These are phyloP conservation scores for Mycetomoellerius zeteki DNA, from an alignment of 1,140 invertebrate species.

Conservation along the genomic window DNA sequence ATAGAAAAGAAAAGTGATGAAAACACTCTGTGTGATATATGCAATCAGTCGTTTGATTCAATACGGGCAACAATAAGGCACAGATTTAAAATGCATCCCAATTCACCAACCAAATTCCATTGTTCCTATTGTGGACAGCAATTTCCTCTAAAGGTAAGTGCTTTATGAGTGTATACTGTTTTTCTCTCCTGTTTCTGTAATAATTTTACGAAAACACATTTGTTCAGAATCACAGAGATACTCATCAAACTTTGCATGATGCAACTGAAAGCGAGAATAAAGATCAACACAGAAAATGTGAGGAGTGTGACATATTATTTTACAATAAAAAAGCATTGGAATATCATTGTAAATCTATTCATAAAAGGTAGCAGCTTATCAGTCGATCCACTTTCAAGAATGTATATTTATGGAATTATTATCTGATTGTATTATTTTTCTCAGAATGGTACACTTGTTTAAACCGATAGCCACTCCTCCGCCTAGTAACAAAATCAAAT, in stretches of 20 bases:
- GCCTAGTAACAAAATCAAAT: slow-evolving; percentile 88
- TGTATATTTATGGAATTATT: slow-evolving; percentile 21
- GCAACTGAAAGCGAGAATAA: slow-evolving; percentile 80
- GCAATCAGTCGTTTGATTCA: slow-evolving; percentile 88
- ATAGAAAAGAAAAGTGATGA: slow-evolving; percentile 71
- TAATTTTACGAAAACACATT: slow-evolving; percentile 30
- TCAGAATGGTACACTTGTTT: slow-evolving; percentile 86
- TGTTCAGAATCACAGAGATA: slow-evolving; percentile 88
- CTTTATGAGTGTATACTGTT: not conserved
- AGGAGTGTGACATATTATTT: slow-evolving; percentile 88
- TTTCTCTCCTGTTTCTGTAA: not conserved
- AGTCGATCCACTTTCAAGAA: not conserved
- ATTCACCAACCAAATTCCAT: slow-evolving; percentile 89
- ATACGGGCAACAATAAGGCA: slow-evolving; percentile 90
- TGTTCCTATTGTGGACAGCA: slow-evolving; percentile 90
- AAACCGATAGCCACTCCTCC: slow-evolving; percentile 87
- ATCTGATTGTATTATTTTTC: slow-evolving; percentile 63
- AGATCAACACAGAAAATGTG: slow-evolving; percentile 86
- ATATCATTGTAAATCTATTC: slow-evolving; percentile 90
- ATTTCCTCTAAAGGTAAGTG: slow-evolving; percentile 90
- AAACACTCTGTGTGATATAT: slow-evolving; percentile 88
- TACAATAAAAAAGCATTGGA: slow-evolving; percentile 88
- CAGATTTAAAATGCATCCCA: slow-evolving; percentile 90
- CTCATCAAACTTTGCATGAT: slow-evolving; percentile 87
- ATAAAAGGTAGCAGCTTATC: slow-evolving; percentile 84